These are phyloP conservation scores for Axis porcinus DNA, from an alignment of 2,113 vertebrate species.

Conservation along the genomic window DNA sequence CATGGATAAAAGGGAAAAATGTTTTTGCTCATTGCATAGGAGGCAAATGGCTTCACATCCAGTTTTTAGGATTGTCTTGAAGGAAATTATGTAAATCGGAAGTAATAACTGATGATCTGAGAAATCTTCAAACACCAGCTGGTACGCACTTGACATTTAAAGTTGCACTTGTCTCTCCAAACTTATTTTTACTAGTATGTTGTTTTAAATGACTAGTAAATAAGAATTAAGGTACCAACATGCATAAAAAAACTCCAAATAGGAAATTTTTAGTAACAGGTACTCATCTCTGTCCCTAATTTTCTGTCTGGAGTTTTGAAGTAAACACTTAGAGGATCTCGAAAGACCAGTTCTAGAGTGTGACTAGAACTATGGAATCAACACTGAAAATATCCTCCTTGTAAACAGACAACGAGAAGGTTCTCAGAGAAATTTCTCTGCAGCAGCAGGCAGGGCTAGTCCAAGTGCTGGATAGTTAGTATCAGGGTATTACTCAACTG, in stretches of 20 bases:
- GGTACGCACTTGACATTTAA: background rate
- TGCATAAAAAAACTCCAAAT: background rate
- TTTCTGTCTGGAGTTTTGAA: background rate
- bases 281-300: background rate
- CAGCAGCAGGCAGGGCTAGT: background rate
- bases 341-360: background rate
- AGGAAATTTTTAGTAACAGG: background rate
- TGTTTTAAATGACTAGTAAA: background rate
- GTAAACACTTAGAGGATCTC: background rate
- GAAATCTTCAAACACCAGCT: conserved; percentile 24
- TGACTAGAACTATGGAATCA: background rate
- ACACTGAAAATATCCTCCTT: background rate
- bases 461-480: background rate
- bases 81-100: conserved; percentile 34
- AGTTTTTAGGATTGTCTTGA: conserved; percentile 30
- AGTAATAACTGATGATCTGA: background rate
- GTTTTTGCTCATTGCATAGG: background rate
- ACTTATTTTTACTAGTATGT: conserved; percentile 10
- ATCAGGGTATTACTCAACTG: background rate
- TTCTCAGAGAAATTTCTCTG: background rate
- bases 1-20: background rate
- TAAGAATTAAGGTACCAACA: background rate
- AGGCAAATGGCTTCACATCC: background rate
- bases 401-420: background rate
- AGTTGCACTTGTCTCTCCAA: conserved; percentile 34